Conservation (phyloP, 2,888 invertebrate species). For the Lochmaea crataegi region DNA sequence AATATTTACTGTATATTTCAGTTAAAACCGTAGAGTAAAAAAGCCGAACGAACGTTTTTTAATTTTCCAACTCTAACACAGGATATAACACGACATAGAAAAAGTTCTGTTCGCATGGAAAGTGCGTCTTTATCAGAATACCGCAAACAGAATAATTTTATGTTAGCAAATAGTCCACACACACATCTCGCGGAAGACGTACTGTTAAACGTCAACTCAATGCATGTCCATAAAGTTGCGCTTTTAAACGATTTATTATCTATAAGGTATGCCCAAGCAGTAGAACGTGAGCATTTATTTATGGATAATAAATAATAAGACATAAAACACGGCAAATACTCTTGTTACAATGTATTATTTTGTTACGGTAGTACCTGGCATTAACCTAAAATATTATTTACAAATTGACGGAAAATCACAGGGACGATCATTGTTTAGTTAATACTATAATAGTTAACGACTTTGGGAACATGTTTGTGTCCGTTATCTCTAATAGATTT, state of each 20-base stretch:
- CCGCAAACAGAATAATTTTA: background rate
- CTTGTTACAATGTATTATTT: conserved; percentile 8
- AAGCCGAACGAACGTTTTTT: too few species aligned
- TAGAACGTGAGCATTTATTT: conserved; percentile 26
- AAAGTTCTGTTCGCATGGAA: too few species aligned
- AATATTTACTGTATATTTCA: too few species aligned
- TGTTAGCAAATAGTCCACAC: conserved; percentile 5
- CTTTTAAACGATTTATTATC: conserved; percentile 22
- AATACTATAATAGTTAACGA: background rate
- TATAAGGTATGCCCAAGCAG: conserved; percentile 16
- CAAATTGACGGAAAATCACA: background rate
- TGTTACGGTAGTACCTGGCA: conserved; percentile 10
- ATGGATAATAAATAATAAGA: conserved; percentile 30
- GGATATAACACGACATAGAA: too few species aligned
- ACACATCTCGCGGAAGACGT: background rate
- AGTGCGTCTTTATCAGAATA: too few species aligned
- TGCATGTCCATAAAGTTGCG: conserved; percentile 17
- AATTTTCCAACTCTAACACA: too few species aligned
- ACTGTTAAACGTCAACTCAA: conserved; percentile 13
- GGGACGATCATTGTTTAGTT: background rate
- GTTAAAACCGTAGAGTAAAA: too few species aligned
- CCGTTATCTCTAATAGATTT: background rate
- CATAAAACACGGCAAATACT: conserved; percentile 22
- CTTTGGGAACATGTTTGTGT: background rate
- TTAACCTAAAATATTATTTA: conserved; percentile 13